Evolutionary conservation across 2,113 vertebrate genomes (phyloP).

Genomic region (Microcebus griseorufus): DNA sequence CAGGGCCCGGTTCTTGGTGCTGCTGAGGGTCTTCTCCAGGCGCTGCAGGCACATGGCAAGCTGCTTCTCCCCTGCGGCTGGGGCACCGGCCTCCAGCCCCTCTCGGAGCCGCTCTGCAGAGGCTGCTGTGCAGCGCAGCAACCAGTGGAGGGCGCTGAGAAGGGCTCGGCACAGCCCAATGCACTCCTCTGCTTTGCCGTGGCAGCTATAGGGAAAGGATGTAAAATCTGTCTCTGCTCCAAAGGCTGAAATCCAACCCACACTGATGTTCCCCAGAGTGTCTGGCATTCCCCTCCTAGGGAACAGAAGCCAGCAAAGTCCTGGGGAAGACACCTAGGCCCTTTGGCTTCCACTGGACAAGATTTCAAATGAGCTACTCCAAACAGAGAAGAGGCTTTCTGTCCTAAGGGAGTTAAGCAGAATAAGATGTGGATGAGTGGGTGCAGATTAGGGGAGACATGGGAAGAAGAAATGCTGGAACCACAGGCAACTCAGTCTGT

Average conservation of each 20-base stretch:
- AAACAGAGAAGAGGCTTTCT: background rate
- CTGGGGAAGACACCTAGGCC: constrained; percentile 6
- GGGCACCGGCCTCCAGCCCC: constrained; percentile 77
- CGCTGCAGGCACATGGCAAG: constrained; percentile 92
- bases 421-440: background rate
- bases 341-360: background rate
- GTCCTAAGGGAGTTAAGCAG: background rate
- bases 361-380: constrained; percentile 22
- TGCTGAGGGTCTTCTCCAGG: constrained; percentile 89
- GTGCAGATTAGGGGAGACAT: background rate
- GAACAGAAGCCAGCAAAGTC: constrained; percentile 44
- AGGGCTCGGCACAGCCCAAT: constrained; percentile 95
- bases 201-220: constrained; percentile 87
- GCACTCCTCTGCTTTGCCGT: constrained; percentile 97
- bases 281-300: background rate
- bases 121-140: constrained; percentile 93
- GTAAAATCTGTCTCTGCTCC: constrained; percentile 30
- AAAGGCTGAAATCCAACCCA: constrained; percentile 47
- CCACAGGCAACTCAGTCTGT: background rate
- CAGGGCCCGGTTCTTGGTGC: constrained; percentile 95
- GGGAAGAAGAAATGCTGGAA: background rate
- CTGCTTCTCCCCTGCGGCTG: constrained; percentile 85
- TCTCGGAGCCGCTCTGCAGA: constrained; percentile 92
- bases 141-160: constrained; percentile 93
- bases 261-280: background rate